Conservation (phyloP, 2,888 invertebrate species). For the Thymelicus sylvestris region DNA sequence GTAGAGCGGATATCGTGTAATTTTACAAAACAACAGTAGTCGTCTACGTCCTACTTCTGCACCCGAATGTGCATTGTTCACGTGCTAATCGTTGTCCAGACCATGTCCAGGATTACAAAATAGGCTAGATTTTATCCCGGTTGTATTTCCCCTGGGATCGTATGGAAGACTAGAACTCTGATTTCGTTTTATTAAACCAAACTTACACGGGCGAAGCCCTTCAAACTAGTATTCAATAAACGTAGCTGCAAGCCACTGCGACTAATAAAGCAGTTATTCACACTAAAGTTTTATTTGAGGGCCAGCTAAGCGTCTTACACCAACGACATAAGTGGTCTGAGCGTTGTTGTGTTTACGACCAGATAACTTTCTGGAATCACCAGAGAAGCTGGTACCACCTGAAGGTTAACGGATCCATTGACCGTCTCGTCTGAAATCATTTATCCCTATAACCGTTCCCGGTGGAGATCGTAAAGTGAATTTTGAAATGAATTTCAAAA, state of each 20-base stretch:
- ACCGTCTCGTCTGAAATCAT: conserved; percentile 23
- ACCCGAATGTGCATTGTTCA: too few species aligned
- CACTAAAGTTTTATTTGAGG: neutral
- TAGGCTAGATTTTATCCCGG: too few species aligned
- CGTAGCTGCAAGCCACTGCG: neutral
- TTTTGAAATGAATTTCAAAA: conserved; percentile 15
- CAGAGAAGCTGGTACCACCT: neutral
- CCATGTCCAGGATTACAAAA: too few species aligned
- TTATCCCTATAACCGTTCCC: conserved; percentile 10
- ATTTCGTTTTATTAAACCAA: too few species aligned
- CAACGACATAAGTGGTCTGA: conserved; percentile 5
- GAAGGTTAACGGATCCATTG: conserved; percentile 12
- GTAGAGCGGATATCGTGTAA: too few species aligned
- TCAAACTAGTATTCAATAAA: too few species aligned
- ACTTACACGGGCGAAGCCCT: too few species aligned
- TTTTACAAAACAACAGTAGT: too few species aligned
- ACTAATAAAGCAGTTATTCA: neutral
- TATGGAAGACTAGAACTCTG: too few species aligned
- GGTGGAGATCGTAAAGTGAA: conserved; percentile 8
- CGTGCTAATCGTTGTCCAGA: too few species aligned
- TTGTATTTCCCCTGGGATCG: too few species aligned
- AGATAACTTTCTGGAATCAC: conserved; percentile 13
- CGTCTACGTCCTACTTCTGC: too few species aligned
- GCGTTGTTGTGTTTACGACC: neutral
- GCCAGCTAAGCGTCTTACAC: neutral